Evolutionary conservation across 1,140 invertebrate species (phyloP).

Genomic region (Leptestheria dahalacensis): DNA sequence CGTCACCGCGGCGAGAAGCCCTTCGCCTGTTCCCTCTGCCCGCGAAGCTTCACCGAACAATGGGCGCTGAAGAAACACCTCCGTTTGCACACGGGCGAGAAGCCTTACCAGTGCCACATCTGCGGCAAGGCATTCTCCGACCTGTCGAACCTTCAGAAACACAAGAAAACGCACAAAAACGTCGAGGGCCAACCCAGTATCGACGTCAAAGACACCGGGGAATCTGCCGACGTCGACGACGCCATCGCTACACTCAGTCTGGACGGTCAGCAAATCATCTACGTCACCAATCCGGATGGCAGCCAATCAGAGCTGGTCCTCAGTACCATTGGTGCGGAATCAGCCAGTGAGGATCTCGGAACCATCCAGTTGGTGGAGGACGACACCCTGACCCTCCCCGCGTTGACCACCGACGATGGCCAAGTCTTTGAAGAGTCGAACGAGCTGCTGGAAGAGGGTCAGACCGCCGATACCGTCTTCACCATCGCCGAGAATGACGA

Average conservation of each 20-base stretch:
- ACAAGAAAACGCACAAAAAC: constrained; percentile 8
- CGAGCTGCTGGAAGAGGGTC: background rate
- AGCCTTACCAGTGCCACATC: constrained; percentile 13
- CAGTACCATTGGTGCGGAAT: background rate
- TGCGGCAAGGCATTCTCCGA: constrained; percentile 14
- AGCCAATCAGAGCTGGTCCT: background rate
- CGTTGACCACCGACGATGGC: background rate
- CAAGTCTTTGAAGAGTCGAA: background rate
- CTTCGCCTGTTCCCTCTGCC: constrained; percentile 43
- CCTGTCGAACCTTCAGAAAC: constrained; percentile 17
- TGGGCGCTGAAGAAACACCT: constrained; percentile 50
- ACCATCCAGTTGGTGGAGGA: too few relatives aligned
- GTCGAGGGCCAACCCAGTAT: too few relatives aligned
- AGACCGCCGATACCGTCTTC: constrained; percentile 10
- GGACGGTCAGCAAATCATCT: constrained; percentile 25
- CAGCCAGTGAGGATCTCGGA: too few relatives aligned
- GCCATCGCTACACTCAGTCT: constrained; percentile 11
- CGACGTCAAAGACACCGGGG: background rate
- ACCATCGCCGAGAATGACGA: constrained; percentile 9
- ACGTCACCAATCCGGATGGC: background rate
- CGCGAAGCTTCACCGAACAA: constrained; percentile 44
- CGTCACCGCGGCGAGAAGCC: constrained; percentile 44
- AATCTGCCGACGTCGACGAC: constrained; percentile 3
- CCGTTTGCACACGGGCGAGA: constrained; percentile 37
- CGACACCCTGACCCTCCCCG: background rate